Base-by-base conservation (phyloP, 1,140 invertebrate species). In the Drosophila parvula region DNA sequence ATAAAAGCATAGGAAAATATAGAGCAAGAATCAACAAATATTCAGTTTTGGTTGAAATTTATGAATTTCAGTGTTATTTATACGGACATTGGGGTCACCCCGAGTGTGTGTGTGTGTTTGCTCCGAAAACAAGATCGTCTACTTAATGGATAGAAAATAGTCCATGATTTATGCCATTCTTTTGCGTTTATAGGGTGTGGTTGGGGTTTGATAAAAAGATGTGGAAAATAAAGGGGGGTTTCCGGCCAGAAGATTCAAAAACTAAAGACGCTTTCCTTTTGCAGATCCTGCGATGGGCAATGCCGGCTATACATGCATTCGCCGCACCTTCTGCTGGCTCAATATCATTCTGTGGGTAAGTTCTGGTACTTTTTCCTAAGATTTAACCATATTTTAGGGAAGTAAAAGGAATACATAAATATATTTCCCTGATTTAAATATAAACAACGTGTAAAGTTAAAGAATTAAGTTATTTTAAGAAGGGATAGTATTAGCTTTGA, bases 281-380 rank as follows among this genome's bases (percentile, higher is more conserved):
- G n/a, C 78, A 75, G 61, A 64, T 76, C 48, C 55, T 47, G 58
- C 67, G 61, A 96, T 96, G 95, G 94, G 94, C 56, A 94, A 94
- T 80, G 96, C 95, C 84, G 95, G 96, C 77, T 96, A 96, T 90
- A 96, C 95, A 77, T 96, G 96, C 91, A 95, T 96, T 75, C 93
- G 96, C 78, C 94, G 95, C 91, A 94, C 95, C 43, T 96, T 96
- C 84, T 96, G 95, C 83, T 95, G 95, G 91, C 93, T 96, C 74
- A 96, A 96, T 92, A 94, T 96, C 44, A 92, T 96, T 57, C 94
- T 96, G 80, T 96, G 96, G 96, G 96, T 96, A 93, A 93, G 81
- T 84, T 69, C n/a, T 44, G 1, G 1, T 4, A n/a, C 6, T 5
- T 0, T 28, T 28, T 47, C 32, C 12, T 28, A 4, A n/a, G 12